Base-by-base conservation (phyloP, 2,113 vertebrate genomes). In the Aegithalos caudatus region DNA sequence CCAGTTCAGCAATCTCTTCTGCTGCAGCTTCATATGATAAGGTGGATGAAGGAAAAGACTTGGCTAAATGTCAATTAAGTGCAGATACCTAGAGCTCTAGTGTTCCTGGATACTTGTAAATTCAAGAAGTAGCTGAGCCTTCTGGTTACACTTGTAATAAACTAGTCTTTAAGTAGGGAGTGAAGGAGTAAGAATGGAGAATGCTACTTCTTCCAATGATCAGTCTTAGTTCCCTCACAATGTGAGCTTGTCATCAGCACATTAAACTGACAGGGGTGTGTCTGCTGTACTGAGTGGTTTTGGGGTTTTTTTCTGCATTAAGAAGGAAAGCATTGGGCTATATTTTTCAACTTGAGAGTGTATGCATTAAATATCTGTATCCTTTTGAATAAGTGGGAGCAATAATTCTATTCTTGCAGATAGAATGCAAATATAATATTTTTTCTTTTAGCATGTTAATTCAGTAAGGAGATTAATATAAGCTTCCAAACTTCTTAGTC, bases 391-490 rank as follows among this genome's bases (percentile, higher is more conserved):
- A 85, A 92, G 47, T 78, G 66, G 76, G 56, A 81, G 31, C n/a
- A 88, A 33, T 83, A 67, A 92, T 94, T 96, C 64, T 86, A 24
- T 95, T 81, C 79, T 73, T 83, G 27, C 12, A 83, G 86, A 65
- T 45, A 67, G 61, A 70, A 90, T 44, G 31, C 33, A 88, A 97
- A 77, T 86, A 64, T 23, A 88, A 48, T 73, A 62, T 7, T 67
- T 94, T 93, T 91, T 85, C 65, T 91, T 94, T 83, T 60, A 93
- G 40, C 53, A 60, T 81, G 64, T 80, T 94, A 93, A 95, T 93
- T 96, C 90, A 77, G 67, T 95, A 95, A 96, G 92, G 51, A 88
- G 85, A 93, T 97, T 96, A 93, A 90, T 92, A 67, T 78, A 96
- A 90, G 67, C 76, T 92, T 92, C 64, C 51, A 78, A 83, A 95